Base-by-base conservation (phyloP, 2,113 vertebrate species). In the Oreochromis aureus region DNA sequence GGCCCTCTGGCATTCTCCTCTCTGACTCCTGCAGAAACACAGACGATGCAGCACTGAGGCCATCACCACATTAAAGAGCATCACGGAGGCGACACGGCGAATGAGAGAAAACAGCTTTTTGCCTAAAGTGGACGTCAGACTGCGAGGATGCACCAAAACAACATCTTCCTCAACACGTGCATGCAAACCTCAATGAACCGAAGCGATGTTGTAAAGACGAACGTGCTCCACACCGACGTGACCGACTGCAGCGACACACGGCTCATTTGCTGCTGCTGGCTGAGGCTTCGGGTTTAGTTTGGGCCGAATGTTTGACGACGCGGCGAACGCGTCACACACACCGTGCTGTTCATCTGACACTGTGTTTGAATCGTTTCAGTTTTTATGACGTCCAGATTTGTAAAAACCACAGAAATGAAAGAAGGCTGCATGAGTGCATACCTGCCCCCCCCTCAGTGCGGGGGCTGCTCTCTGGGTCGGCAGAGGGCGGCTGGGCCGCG, bases 1-100 rank as follows among this genome's bases (percentile, higher is more conserved):
- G 97, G 96, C 48, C 95, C 96, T 78, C 98, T 97, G 9, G 97
- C 85, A 66, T 96, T 86, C 89, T 98, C 97, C 76, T 98, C 97
- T 93, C 98, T 97, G 81, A 97, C 92, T 95, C 96, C 98, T 98
- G 91, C 36, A 80, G 51, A 63, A 19, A 86, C 71, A 81, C 5
- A 82, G 34, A 81, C 1, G n/a, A 34, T 4, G 22, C 39, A 69
- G 63, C 63, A 71, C 41, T 73, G 2, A 73, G 36, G 41, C 66
- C 22, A 27, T 73, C 22, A 46, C 41, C 41, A 73, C 13, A 46
- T 73, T 1, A 73, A 18, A 46, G 15, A 46, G n/a, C 39, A 10
- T 73, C 69, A 46, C 8, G 5, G n/a, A 24, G 66, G 19, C 5
- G 27, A 30, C 15, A 1, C 30, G 7, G 39, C 12, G 12, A 71